Evolutionary conservation across 2,797 vertebrate species (phyloP), one percentile per base, ranked within the genome.

Genomic region (Eulemur albifrons): DNA sequence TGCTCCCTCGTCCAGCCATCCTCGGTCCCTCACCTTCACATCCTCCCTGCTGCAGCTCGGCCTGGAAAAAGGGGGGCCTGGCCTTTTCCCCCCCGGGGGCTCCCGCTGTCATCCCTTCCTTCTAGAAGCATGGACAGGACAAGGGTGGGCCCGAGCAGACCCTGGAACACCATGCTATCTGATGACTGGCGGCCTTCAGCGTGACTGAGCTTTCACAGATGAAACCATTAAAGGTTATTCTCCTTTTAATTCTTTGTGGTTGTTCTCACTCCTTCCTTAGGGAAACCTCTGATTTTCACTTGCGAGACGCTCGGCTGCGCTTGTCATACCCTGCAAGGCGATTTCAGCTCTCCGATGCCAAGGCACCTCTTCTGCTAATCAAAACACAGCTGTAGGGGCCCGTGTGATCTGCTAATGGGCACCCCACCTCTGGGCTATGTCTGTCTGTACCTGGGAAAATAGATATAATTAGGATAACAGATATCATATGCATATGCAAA

Each of bases 331-430:
- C 98, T 90, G 77, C 97, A 98, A 98, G 98, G 98, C 98, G 98
- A 98, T 98, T 98, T 98, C 96, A 98, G 98, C 95, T 97, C 97
- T 98, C 0, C 0, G 96, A 93, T 98, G 98, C 98, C 98, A 99
- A 96, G 97, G 98, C 98, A 96, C 97, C 97, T 98, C 98, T 98
- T 93, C 96, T 27, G 87, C 97, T 97, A 98, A 99, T 99, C 99
- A 99, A 98, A 99, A 99, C 99, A 99, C 99, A 99, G 99, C 98
- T 99, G 99, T 96, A 96, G 63, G 86, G 96, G 94, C 98, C 98
- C 40, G 43, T 80, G 95, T 97, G 98, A 98, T 98, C 97, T 97
- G 97, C 98, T 98, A 98, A 98, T 84, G 98, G 98, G 98, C 97
- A 98, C 98, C 98, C 97, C 97, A 96, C 88, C 97, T 96, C 97